Evolutionary conservation across 2,113 vertebrate species (phyloP).

Genomic region (Steatornis caripensis): DNA sequence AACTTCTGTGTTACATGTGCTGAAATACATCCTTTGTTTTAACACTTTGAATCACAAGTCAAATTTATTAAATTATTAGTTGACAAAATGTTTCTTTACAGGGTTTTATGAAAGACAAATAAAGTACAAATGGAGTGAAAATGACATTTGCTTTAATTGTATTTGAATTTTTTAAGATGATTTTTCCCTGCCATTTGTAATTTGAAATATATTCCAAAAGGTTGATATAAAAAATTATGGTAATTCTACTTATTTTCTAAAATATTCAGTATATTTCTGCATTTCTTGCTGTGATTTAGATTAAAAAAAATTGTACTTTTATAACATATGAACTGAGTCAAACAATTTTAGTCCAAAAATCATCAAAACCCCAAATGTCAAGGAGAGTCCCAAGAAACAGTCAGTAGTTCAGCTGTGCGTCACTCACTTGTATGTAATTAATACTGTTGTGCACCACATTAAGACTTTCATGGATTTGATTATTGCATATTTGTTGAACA

Average conservation of each 20-base stretch:
- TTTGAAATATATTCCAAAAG: slow-evolving; percentile 46
- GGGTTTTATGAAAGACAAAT: slow-evolving; percentile 27
- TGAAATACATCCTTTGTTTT: slow-evolving; percentile 70
- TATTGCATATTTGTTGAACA: not conserved
- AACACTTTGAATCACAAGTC: slow-evolving; percentile 63
- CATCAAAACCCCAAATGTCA: slow-evolving; percentile 4
- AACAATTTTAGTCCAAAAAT: slow-evolving; percentile 26
- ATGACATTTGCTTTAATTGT: slow-evolving; percentile 34
- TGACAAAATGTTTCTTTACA: slow-evolving; percentile 66
- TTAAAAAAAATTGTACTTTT: not conserved
- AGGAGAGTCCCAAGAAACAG: not conserved
- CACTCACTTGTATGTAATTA: slow-evolving; percentile 18
- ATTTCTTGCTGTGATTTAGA: slow-evolving; percentile 28
- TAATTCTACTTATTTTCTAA: slow-evolving; percentile 43
- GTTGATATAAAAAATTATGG: slow-evolving; percentile 16
- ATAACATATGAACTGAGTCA: slow-evolving; percentile 12
- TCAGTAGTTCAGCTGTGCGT: not conserved
- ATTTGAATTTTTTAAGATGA: slow-evolving; percentile 37
- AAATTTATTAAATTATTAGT: slow-evolving; percentile 63
- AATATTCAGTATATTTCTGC: slow-evolving; percentile 26
- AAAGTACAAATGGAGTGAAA: not conserved
- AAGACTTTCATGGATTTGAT: slow-evolving; percentile 27
- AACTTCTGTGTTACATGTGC: slow-evolving; percentile 55
- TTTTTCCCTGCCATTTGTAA: slow-evolving; percentile 39
- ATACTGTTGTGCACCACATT: not conserved